Evolutionary conservation across 2,888 invertebrate genomes (phyloP), one percentile per base, ranked within the genome.

Genomic region (Ochropleura leucogaster): DNA sequence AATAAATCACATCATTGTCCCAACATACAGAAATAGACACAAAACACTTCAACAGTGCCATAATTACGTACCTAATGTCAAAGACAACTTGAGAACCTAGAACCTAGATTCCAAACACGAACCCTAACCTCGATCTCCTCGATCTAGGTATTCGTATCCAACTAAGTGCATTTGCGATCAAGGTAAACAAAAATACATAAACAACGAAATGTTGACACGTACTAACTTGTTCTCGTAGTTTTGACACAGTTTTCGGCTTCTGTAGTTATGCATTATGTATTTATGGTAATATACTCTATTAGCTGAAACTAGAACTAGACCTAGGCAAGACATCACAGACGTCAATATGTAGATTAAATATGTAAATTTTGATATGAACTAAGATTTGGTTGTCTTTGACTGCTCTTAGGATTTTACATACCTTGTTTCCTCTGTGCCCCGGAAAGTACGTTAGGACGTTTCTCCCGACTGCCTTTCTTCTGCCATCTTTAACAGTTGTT

Each of bases 51-150:
- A 64, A 40, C 8, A 77, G 18, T 51, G 14, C n/a, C 59, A 77
- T 14, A 46, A 55, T 63, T 71, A 65, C 3, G 44, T 20, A 65
- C 40, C 9, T 18, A 46, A n/a, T 68, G 20, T 66, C 65, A 66
- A 59, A 82, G 20, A 51, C 68, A 77, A 72, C 72, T 59, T 44
- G 40, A 66, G 55, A 83, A 62, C n/a, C 72, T 72, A 71, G 59
- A 77, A 70, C n/a, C 67, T 57, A 83, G 63, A 78, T 73, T 46
- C 57, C 42, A 20, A 79, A 63, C 64, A 65, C 44, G 47, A 78
- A 74, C 74, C 68, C 64, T 84, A 78, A 87, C 87, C 85, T 85
- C 80, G 84, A 51, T 77, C 78, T 82, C 87, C 85, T 85, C 80
- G 84, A 51, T 77, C 78, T 82, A 79, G 75, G 84, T 67, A 77